Percentiles rank a stretch among this genome's conserved stretches.
These are phyloP conservation scores for Urocyon cinereoargenteus DNA, from an alignment of 2,797 vertebrate genomes.

Conservation along the genomic window DNA sequence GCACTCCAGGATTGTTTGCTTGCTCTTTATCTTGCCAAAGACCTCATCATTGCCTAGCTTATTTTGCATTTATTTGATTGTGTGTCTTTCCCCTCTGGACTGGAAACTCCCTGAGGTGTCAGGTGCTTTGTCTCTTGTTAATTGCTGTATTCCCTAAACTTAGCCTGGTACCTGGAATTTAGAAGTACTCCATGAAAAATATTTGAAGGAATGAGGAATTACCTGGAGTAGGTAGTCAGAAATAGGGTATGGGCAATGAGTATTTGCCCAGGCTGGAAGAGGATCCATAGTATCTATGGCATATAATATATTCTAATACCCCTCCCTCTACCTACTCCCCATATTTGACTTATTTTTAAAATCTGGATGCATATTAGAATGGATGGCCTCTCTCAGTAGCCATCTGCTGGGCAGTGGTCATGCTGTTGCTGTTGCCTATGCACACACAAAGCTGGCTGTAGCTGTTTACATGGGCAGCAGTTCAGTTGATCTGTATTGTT, in stretches of 20 bases:
- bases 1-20: not conserved
- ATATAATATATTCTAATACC: not conserved
- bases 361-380: not conserved
- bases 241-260: not conserved
- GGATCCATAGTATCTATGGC: not conserved
- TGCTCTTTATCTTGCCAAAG: not conserved
- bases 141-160: not conserved
- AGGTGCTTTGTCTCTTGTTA: conserved; percentile 20
- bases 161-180: not conserved
- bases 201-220: conserved; percentile 15
- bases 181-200: not conserved
- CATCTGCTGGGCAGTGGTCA: not conserved
- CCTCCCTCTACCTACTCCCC: too few species aligned
- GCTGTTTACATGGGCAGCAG: not conserved
- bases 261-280: not conserved
- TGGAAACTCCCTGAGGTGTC: not conserved
- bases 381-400: not conserved
- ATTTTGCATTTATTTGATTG: conserved; percentile 47
- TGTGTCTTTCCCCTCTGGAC: not conserved
- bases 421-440: not conserved
- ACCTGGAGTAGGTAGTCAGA: not conserved
- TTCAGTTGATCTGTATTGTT: not conserved
- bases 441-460: not conserved
- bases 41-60: not conserved
- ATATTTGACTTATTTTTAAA: conserved; percentile 17